Percentiles rank a stretch among this genome's conserved stretches.
These are phyloP conservation scores for Zoanthus solanderi DNA, from an alignment of 92 coral and sea anemone genomes.

Conservation along the genomic window DNA sequence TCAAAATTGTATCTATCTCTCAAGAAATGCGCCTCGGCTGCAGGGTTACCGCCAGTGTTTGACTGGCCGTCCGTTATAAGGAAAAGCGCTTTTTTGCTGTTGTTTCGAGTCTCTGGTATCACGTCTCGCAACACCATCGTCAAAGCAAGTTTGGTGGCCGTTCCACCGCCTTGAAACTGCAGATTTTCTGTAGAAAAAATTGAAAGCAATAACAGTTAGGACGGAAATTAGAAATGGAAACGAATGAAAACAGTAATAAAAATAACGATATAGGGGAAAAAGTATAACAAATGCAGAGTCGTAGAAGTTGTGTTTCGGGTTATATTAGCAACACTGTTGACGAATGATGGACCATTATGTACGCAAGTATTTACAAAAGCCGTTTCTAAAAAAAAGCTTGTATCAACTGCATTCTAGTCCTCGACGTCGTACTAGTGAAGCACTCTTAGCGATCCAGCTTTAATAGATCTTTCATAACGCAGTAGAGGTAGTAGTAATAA, in stretches of 20 bases:
- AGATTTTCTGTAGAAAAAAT: conserved; percentile 70
- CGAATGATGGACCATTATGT: too few relatives aligned
- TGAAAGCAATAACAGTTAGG: not conserved
- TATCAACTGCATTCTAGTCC: too few relatives aligned
- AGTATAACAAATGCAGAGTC: too few relatives aligned
- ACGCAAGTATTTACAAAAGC: too few relatives aligned
- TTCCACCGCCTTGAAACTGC: conserved; percentile 89
- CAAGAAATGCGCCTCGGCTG: conserved; percentile 69
- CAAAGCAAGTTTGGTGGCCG: conserved; percentile 86
- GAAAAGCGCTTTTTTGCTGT: conserved; percentile 92
- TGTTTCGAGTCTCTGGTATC: conserved; percentile 80
- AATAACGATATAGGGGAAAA: not conserved
- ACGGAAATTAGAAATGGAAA: not conserved
- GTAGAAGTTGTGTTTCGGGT: too few relatives aligned
- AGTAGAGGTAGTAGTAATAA: not conserved
- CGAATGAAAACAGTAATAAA: not conserved
- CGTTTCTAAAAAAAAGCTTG: too few relatives aligned
- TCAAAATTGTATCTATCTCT: conserved; percentile 81
- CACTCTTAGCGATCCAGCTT: too few relatives aligned
- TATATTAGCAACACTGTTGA: too few relatives aligned
- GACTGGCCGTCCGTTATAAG: conserved; percentile 96
- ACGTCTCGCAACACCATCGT: conserved; percentile 74
- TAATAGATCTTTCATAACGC: too few relatives aligned
- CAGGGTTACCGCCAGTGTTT: conserved; percentile 82
- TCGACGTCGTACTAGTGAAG: too few relatives aligned